These are phyloP conservation scores for Cyphomyrus discorhynchus DNA, from an alignment of 2,113 vertebrate species.

Conservation along the genomic window DNA sequence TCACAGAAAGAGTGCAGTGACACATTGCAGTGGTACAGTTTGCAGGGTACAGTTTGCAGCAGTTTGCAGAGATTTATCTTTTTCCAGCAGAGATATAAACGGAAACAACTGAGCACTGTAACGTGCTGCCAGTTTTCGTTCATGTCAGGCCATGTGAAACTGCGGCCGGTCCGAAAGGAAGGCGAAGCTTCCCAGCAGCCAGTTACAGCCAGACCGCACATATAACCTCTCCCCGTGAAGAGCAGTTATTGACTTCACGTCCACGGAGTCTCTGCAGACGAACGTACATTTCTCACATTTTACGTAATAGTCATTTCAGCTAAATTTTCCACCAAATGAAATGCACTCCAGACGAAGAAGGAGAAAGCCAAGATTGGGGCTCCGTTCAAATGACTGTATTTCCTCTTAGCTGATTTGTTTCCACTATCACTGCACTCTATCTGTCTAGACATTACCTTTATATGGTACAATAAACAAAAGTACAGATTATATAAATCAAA, in stretches of 20 bases:
- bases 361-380: not conserved
- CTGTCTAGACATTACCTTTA: not conserved
- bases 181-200: not conserved
- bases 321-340: not conserved
- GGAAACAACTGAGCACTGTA: not conserved
- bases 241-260: not conserved
- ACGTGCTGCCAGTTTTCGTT: not conserved
- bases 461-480: not conserved
- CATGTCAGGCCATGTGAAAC: not conserved
- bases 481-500: not conserved
- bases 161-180: not conserved
- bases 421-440: not conserved
- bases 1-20: not conserved
- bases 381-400: not conserved
- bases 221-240: not conserved
- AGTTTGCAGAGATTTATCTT: not conserved
- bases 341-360: not conserved
- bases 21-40: not conserved
- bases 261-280: not conserved
- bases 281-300: not conserved
- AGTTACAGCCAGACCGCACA: not conserved
- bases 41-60: not conserved
- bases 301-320: not conserved
- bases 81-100: slow-evolving; percentile 10
- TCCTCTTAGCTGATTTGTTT: not conserved